phyloP scores from a whole-genome alignment of 2,113 vertebrate species.

The Scomber scombrus region DNA sequence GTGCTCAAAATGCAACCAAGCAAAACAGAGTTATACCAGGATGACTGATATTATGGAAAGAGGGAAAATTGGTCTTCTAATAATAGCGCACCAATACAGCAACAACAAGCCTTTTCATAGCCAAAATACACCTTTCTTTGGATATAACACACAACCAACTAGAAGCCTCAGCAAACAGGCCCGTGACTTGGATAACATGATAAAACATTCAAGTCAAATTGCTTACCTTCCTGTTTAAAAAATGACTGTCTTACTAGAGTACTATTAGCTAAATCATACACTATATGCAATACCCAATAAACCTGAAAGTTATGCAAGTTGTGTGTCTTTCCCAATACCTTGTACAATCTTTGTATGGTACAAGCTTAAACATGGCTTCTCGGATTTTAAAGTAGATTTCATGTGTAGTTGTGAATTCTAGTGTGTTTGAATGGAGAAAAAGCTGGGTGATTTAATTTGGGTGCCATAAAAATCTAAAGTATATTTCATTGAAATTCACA shows the following conservation, averaged over 20 bases:
- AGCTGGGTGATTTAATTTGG: no score
- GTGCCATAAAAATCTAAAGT: neutral
- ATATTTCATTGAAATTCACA: neutral
- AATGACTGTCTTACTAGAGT: conserved; percentile 1
- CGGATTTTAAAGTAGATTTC: neutral
- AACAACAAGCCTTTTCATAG: conserved; percentile 67
- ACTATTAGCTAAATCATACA: neutral
- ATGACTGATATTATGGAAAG: conserved; percentile 75
- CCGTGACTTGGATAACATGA: conserved; percentile 25
- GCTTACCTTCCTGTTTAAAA: neutral
- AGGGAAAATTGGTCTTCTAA: conserved; percentile 67
- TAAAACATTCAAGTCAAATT: conserved; percentile 44
- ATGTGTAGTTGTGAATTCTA: neutral
- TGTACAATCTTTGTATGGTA: neutral
- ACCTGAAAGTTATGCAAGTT: neutral
- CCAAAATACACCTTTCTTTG: conserved; percentile 59
- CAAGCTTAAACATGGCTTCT: conserved; percentile 1
- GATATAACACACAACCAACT: conserved; percentile 39
- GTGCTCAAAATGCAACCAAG: conserved; percentile 73
- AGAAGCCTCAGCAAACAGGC: conserved; percentile 44
- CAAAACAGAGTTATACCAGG: conserved; percentile 75
- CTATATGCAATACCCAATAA: neutral
- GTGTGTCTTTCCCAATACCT: neutral
- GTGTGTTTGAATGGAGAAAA: no score
- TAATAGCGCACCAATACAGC: conserved; percentile 69